These are phyloP conservation scores for Nephotettix cincticeps DNA, from an alignment of 1,140 invertebrate species.

Conservation along the genomic window DNA sequence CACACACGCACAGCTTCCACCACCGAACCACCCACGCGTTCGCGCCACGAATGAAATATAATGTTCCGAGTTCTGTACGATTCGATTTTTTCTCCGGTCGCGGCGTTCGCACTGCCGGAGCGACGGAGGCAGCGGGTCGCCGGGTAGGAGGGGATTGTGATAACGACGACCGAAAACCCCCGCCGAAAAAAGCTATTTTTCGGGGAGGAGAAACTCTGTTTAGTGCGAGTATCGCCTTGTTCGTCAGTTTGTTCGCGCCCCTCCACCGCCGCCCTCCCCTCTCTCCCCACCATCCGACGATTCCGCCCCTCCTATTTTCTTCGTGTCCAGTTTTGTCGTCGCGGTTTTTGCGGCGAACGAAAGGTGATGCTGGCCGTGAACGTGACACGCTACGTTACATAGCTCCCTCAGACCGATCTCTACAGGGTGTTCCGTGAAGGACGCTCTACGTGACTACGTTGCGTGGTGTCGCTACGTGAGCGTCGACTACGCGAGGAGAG, in stretches of 20 bases:
- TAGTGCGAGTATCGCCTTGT: slow-evolving; percentile 31
- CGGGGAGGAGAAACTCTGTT: slow-evolving; percentile 32
- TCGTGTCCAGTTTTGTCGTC: slow-evolving; percentile 14
- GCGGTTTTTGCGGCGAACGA: slow-evolving; percentile 17
- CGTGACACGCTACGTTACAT: no score
- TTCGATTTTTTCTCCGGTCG: slow-evolving; percentile 13
- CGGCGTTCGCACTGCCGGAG: slow-evolving; percentile 19
- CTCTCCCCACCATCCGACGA: not conserved
- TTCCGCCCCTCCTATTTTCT: slow-evolving; percentile 21
- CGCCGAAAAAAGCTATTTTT: slow-evolving; percentile 33
- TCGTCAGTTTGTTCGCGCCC: slow-evolving; percentile 30
- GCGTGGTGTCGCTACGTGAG: no score
- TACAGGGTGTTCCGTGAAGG: no score
- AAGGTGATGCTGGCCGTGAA: not conserved
- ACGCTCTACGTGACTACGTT: no score
- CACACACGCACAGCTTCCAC: not conserved
- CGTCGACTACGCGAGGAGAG: no score
- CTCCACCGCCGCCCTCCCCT: not conserved
- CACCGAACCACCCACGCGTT: slow-evolving; percentile 12
- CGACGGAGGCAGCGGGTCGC: not conserved
- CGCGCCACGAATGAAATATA: slow-evolving; percentile 9
- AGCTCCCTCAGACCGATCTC: no score
- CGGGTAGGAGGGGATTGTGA: slow-evolving; percentile 22
- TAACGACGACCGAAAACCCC: slow-evolving; percentile 27
- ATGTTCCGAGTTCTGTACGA: slow-evolving; percentile 7